Evolutionary conservation across 1,140 invertebrate genomes (phyloP).

Genomic region (Frieseomelitta varia): DNA sequence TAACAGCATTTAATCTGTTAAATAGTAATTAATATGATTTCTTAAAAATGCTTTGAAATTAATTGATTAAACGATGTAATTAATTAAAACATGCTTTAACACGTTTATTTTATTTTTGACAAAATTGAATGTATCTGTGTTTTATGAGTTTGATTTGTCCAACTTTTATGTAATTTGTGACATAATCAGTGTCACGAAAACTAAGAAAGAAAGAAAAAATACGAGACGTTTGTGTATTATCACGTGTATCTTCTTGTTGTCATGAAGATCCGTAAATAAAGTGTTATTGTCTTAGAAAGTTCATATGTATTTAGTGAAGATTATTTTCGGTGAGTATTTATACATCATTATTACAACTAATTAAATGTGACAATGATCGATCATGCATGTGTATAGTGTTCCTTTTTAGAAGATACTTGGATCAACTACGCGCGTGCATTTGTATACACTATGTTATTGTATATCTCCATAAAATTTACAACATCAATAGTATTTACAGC

Average conservation of each 20-base stretch:
- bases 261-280: conserved; percentile 37
- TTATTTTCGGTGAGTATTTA: conserved; percentile 44
- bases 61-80: background rate
- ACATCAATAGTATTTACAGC: background rate
- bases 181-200: conserved; percentile 7
- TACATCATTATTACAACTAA: conserved; percentile 51
- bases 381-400: conserved; percentile 37
- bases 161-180: conserved; percentile 33
- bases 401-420: conserved; percentile 2
- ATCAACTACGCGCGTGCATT: conserved; percentile 30
- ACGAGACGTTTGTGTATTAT: conserved; percentile 42
- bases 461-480: conserved; percentile 34
- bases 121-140: conserved; percentile 44
- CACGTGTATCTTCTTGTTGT: conserved; percentile 42
- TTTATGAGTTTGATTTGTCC: conserved; percentile 20
- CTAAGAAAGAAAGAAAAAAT: conserved; percentile 13
- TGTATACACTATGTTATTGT: conserved; percentile 25
- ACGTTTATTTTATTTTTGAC: conserved; percentile 30
- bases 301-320: conserved; percentile 42
- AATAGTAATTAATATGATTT: background rate
- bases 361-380: conserved; percentile 33
- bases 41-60: conserved; percentile 8
- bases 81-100: conserved; percentile 10
- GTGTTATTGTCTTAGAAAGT: conserved; percentile 43
- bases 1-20: conserved; percentile 5